phyloP scores from a whole-genome alignment of 1,140 invertebrate species.

The Gryon sp. region DNA sequence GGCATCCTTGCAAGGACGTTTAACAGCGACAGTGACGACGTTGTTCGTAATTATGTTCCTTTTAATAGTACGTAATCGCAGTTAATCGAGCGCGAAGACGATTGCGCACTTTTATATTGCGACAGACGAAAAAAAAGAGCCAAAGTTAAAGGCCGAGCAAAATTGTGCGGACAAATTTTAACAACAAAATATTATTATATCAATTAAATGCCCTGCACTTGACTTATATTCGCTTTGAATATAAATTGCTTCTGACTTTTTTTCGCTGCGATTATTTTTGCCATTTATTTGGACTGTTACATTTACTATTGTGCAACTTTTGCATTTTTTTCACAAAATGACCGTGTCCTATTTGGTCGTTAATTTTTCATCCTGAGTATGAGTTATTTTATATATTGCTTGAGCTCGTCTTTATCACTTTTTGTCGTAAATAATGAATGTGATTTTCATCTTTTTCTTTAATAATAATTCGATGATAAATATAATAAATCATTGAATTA shows the following conservation, averaged over 20 bases:
- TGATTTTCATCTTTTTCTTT: not conserved
- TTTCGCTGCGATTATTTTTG: not conserved
- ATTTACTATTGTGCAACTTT: slow-evolving; percentile 39
- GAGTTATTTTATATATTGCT: slow-evolving; percentile 41
- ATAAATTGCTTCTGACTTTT: slow-evolving; percentile 12
- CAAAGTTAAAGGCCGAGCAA: too few relatives aligned
- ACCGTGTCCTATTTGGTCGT: slow-evolving; percentile 52
- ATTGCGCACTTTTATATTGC: slow-evolving; percentile 73
- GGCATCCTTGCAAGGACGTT: slow-evolving; percentile 77
- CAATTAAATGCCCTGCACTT: slow-evolving; percentile 46
- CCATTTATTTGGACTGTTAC: slow-evolving; percentile 2
- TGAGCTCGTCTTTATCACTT: slow-evolving; percentile 44
- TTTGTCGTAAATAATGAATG: slow-evolving; percentile 53
- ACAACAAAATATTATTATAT: too few relatives aligned
- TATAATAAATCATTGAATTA: not conserved
- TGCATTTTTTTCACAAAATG: slow-evolving; percentile 30
- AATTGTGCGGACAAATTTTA: too few relatives aligned
- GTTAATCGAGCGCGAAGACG: slow-evolving; percentile 73
- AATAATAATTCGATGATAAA: too few relatives aligned
- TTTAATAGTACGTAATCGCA: slow-evolving; percentile 76
- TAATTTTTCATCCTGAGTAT: slow-evolving; percentile 53
- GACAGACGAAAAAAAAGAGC: slow-evolving; percentile 57
- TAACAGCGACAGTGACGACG: slow-evolving; percentile 17
- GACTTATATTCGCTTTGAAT: slow-evolving; percentile 18
- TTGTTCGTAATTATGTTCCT: slow-evolving; percentile 71